phyloP scores from a whole-genome alignment of 64 coral and sea anemone genomes.

The Montipora cactus region DNA sequence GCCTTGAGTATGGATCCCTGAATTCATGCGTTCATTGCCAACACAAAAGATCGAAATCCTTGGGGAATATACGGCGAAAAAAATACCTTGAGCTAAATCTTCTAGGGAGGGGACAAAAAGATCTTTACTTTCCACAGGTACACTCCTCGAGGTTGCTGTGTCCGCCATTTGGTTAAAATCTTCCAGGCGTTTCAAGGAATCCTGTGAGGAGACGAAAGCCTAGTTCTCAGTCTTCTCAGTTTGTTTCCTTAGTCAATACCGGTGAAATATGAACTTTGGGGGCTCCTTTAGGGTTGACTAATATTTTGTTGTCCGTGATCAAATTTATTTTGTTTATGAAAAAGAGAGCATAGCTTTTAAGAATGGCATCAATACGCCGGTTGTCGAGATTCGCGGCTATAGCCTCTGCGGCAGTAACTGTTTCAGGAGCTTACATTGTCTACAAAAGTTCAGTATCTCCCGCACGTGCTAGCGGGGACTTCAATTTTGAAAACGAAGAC shows the following conservation, averaged over 20 bases:
- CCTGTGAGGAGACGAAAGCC: background rate
- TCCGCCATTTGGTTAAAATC: conserved; percentile 5
- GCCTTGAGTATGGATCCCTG: too few species aligned
- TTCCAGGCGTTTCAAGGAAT: conserved; percentile 14
- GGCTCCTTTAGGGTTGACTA: background rate
- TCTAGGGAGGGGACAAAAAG: conserved; percentile 74
- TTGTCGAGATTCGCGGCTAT: conserved; percentile 31
- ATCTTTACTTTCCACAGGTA: conserved; percentile 77
- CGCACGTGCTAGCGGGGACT: conserved; percentile 44
- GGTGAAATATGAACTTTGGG: background rate
- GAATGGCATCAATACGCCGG: conserved; percentile 20
- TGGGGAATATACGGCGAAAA: background rate
- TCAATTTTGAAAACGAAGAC: background rate
- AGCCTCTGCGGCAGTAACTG: conserved; percentile 49
- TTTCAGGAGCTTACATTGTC: conserved; percentile 78
- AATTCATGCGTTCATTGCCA: background rate
- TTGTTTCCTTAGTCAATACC: background rate
- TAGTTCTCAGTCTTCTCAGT: background rate
- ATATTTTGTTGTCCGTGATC: background rate
- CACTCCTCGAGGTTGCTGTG: background rate
- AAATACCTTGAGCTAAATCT: conserved; percentile 83
- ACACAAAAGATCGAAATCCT: background rate
- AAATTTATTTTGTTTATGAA: background rate
- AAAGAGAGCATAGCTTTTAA: background rate
- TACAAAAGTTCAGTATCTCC: conserved; percentile 51